Percentiles rank a stretch among this genome's conserved stretches.
phyloP scores from a whole-genome alignment of 2,113 vertebrate species.

The Ailurus styani region DNA sequence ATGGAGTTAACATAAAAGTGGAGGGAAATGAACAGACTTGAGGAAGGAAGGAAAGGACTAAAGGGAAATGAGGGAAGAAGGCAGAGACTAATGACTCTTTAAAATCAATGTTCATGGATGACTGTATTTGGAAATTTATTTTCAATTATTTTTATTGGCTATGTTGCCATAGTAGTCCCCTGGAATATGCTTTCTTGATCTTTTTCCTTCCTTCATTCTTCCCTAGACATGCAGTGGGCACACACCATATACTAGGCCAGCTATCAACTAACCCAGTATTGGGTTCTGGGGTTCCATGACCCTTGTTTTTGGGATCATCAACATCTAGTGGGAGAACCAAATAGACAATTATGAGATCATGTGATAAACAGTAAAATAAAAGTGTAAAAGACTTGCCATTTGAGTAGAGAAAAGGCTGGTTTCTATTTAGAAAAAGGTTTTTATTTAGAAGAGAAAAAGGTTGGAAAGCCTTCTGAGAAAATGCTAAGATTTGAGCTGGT shows the following conservation, averaged over 20 bases:
- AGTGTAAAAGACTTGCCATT: not conserved
- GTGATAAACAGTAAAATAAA: not conserved
- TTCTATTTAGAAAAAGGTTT: not conserved
- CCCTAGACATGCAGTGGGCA: not conserved
- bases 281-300: not conserved
- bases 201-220: not conserved
- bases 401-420: not conserved
- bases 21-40: not conserved
- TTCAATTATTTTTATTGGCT: not conserved
- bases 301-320: not conserved
- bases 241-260: not conserved
- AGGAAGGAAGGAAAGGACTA: not conserved
- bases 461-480: not conserved
- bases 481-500: not conserved
- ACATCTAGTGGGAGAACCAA: not conserved
- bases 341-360: not conserved
- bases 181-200: not conserved
- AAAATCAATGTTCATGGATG: not conserved
- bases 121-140: not conserved
- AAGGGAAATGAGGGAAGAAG: not conserved
- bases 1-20: not conserved
- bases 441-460: not conserved
- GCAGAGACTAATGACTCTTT: not conserved
- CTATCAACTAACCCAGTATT: not conserved
- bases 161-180: not conserved